Evolutionary conservation across 2,888 invertebrate genomes (phyloP).

Genomic region (Ophion costatus): DNA sequence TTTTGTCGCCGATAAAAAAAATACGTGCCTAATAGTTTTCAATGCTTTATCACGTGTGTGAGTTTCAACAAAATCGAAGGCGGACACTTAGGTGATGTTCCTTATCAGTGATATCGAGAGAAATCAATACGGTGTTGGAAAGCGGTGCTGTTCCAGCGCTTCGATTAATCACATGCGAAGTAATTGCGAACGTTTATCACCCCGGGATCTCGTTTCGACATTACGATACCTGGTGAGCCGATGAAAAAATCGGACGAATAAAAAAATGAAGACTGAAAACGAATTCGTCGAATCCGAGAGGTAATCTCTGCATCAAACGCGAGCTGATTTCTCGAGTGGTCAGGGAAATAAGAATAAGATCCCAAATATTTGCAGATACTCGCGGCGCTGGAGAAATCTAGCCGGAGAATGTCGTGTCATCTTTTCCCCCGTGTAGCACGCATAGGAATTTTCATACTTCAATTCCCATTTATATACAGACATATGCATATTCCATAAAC

Average conservation of each 20-base stretch:
- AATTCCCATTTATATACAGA: conserved; percentile 28
- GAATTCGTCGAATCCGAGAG: conserved; percentile 22
- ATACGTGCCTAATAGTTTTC: too few species aligned
- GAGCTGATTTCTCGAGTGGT: conserved; percentile 10
- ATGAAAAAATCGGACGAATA: not conserved
- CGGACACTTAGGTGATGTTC: too few species aligned
- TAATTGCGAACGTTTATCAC: conserved; percentile 72
- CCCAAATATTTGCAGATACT: conserved; percentile 37
- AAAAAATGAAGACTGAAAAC: conserved; percentile 18
- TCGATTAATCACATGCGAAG: conserved; percentile 74
- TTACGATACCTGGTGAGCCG: not conserved
- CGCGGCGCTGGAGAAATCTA: conserved; percentile 9
- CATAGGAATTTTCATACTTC: conserved; percentile 51
- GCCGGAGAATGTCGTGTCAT: conserved; percentile 42
- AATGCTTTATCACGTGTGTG: too few species aligned
- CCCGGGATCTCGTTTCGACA: conserved; percentile 64
- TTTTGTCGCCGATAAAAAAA: too few species aligned
- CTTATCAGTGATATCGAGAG: not conserved
- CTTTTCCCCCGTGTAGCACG: conserved; percentile 33
- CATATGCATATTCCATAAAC: conserved; percentile 26
- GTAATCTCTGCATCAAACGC: conserved; percentile 27
- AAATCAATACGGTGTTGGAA: conserved; percentile 63
- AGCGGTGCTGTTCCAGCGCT: conserved; percentile 53
- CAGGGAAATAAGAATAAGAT: conserved; percentile 29
- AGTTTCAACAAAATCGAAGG: too few species aligned